Evolutionary conservation across 92 coral and sea anemone genomes (phyloP), one percentile per base, ranked within the genome.

Genomic region (Epizoanthus illoricatus): DNA sequence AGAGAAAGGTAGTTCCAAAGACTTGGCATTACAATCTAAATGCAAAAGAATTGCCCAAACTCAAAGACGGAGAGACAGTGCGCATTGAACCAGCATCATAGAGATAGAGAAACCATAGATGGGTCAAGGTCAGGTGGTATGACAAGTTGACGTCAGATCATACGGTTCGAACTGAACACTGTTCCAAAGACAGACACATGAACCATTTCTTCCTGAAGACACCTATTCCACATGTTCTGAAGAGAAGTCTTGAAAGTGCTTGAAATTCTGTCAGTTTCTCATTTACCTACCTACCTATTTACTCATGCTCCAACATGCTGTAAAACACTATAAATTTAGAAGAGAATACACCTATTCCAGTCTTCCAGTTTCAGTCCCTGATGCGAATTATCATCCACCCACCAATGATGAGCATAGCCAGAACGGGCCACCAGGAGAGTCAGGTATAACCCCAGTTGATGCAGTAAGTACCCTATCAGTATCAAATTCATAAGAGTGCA

Each of bases 71-170:
- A 21, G 13, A 72, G 49, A 43, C 49, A 43, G 73, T 16, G 16
- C 73, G 73, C 73, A 45, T 68, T 24, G 13, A 68, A 5, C 73
- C 73, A 24, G 16, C 43, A 45, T 68, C 73, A 18, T n/a, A n/a
- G n/a, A 6, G 17, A 24, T 5, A 68, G 42, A 68, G 18, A 21
- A 39, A 68, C 13, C 13, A 39, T 18, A 7, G 76, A 71, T 71
- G 49, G 55, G 19, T 28, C 49, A 71, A 28, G 36, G 36, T 28
- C 36, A 28, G 76, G 76, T 71, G 20, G 76, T 17, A 71, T 59
- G 39, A 19, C 10, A 71, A n/a, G 76, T 71, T 9, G 57, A 71
- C 13, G 56, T 71, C 47, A 33, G 76, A 3, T 71, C 76, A 7
- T 71, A 71, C 18, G 56, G 55, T 39, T 19, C 21, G 52, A 7